Conservation (phyloP, 2,888 invertebrate genomes). For the Cephus sareptanus region DNA sequence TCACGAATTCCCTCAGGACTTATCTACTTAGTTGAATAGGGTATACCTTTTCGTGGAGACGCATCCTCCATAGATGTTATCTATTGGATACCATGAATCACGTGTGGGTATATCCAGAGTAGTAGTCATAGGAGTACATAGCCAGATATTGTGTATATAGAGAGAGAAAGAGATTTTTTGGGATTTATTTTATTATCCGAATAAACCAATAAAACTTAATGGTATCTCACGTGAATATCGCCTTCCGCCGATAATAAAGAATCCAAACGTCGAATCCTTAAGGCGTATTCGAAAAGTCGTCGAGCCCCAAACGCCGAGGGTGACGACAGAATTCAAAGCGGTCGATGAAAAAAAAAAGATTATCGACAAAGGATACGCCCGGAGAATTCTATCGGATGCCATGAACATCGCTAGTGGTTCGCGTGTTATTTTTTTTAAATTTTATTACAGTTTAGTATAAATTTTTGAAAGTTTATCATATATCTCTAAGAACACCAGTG, state of each 20-base stretch:
- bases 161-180: no score
- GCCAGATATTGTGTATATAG: not conserved
- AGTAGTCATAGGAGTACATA: not conserved
- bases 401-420: not conserved
- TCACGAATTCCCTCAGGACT: not conserved
- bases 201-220: not conserved
- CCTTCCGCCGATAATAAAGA: not conserved
- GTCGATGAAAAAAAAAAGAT: no score
- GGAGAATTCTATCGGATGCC: not conserved
- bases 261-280: not conserved
- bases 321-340: not conserved
- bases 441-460: not conserved
- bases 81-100: not conserved
- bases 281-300: not conserved
- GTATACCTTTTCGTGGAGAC: not conserved
- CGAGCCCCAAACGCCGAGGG: not conserved
- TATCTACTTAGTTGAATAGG: not conserved
- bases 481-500: not conserved
- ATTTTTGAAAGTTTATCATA: not conserved
- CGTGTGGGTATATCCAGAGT: not conserved
- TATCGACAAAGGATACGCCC: not conserved
- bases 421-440: not conserved
- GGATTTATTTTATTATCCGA: not conserved
- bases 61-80: not conserved
- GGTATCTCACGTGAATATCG: not conserved